Evolutionary conservation across 2,888 invertebrate species (phyloP).

Genomic region (Lasioglossum zephyrum): DNA sequence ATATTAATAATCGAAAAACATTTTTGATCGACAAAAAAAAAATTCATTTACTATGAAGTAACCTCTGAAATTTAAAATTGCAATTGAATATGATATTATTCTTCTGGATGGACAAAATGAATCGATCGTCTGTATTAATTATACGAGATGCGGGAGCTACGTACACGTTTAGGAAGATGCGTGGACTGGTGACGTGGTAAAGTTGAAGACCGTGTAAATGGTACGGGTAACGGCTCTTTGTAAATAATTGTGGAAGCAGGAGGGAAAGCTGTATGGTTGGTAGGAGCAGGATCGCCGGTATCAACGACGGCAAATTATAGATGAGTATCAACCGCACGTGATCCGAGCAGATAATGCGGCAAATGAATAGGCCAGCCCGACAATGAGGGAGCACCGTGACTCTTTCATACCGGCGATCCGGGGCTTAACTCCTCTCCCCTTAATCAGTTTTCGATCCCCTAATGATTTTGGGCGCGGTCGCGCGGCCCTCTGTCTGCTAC

Average conservation of each 20-base stretch:
- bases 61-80: too few species aligned
- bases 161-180: too few species aligned
- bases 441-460: conserved; percentile 83
- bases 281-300: conserved; percentile 34
- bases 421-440: conserved; percentile 74
- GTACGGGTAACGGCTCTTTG: not conserved
- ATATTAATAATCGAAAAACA: too few species aligned
- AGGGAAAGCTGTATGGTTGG: conserved; percentile 21
- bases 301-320: conserved; percentile 78
- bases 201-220: not conserved
- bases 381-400: conserved; percentile 80
- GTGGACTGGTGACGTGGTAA: not conserved
- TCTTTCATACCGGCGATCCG: conserved; percentile 77
- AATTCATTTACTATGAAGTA: too few species aligned
- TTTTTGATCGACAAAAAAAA: too few species aligned
- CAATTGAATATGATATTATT: too few species aligned
- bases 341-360: conserved; percentile 80
- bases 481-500: conserved; percentile 53
- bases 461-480: conserved; percentile 79
- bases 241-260: conserved; percentile 9
- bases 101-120: too few species aligned
- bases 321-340: conserved; percentile 81
- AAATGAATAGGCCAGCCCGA: conserved; percentile 80
- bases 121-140: too few species aligned
- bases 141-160: too few species aligned